Conservation (phyloP, 1,140 invertebrate genomes). For the Drosophila pandora region DNA sequence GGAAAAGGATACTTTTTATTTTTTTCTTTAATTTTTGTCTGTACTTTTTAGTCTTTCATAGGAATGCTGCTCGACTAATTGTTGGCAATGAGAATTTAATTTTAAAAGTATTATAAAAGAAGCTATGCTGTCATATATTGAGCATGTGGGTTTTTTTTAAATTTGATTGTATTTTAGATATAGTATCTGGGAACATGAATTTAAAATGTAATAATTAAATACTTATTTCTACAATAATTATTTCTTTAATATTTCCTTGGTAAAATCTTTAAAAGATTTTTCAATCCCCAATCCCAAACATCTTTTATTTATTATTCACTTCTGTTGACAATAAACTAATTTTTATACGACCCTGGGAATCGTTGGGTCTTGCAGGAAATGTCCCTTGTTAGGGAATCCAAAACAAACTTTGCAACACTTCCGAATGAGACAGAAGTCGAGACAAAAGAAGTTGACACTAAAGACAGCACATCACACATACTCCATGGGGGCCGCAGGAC, state of each 20-base stretch:
- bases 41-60: background rate
- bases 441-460: constrained; percentile 14
- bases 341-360: background rate
- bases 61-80: too few species aligned
- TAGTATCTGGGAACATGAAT: too few species aligned
- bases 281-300: background rate
- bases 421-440: constrained; percentile 6
- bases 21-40: constrained; percentile 22
- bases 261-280: background rate
- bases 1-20: constrained; percentile 1
- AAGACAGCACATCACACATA: constrained; percentile 33
- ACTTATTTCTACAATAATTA: background rate
- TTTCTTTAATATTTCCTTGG: background rate
- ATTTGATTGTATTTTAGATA: too few species aligned
- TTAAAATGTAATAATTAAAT: background rate
- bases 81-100: too few species aligned
- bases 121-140: background rate
- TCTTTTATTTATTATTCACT: constrained; percentile 1
- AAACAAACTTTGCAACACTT: constrained; percentile 17
- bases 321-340: background rate
- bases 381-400: constrained; percentile 4
- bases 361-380: background rate
- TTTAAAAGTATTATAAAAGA: too few species aligned
- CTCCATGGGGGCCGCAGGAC: constrained; percentile 23
- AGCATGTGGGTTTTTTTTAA: background rate